Evolutionary conservation across 2,888 invertebrate species (phyloP), one percentile per base, ranked within the genome.

Genomic region (Cataglyphis albicans): DNA sequence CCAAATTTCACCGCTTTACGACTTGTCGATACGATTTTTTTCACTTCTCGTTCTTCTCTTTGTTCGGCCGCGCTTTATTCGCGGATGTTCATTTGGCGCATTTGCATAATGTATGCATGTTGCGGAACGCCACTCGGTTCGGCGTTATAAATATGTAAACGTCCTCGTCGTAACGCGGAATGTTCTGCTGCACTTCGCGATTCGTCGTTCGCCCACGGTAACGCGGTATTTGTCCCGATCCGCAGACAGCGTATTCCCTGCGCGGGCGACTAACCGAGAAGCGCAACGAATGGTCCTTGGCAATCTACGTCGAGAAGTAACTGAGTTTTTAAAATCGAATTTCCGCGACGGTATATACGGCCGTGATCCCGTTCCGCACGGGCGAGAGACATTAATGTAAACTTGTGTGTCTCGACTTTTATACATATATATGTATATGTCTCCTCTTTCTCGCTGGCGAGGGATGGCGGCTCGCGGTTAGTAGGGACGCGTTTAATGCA

Each of bases 401-500:
- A 81, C 74, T 74, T 64, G 73, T 75, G 75, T 75, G 75, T 81
- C 81, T 35, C 75, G 75, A 75, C 81, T 73, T 64, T 64, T 63
- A 64, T 52, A 52, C n/a, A n/a, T 48, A 21, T 70, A 52, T 48
- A 48, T 48, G 1, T 44, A 44, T n/a, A 29, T 81, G 44, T 52
- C 63, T 70, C 29, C 70, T 59, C 76, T 82, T 75, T 76, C 65
- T 5, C 21, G 29, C 57, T 29, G 68, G 32, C 9, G 75, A 52
- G 38, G 38, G 55, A 52, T 55, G 72, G 61, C 21, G 52, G 81
- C 35, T 29, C 83, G 81, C 25, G 81, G 81, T 59, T 67, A 64
- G 82, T 63, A 82, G 81, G 86, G 82, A 86, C 76, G 86, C 90
- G 90, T 90, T 90, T 87, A 89, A 90, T 90, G 88, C 83, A 86